phyloP scores from a whole-genome alignment of 2,113 vertebrate species.

The Pica pica region DNA sequence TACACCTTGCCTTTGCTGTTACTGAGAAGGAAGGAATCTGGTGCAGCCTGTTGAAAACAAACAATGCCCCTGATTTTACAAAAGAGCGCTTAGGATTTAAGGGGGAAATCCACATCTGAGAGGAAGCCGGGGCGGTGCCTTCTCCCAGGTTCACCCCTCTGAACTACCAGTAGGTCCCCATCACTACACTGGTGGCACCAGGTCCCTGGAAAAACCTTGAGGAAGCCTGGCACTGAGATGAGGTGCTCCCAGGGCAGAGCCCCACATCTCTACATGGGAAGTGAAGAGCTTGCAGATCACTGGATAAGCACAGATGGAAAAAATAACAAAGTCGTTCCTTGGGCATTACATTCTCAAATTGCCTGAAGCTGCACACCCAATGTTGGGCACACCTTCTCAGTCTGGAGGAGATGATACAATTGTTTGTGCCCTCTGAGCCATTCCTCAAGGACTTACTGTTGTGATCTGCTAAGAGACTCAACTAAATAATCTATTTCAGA shows the following conservation, averaged over 20 bases:
- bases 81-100: background rate
- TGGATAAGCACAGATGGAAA: background rate
- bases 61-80: background rate
- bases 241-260: background rate
- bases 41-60: background rate
- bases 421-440: background rate
- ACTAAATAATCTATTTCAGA: background rate
- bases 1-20: background rate
- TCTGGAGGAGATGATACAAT: background rate
- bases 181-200: rapidly evolving
- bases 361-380: background rate
- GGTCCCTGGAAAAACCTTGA: background rate
- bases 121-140: background rate
- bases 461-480: background rate
- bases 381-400: background rate
- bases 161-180: background rate
- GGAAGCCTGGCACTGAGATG: background rate
- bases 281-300: rapidly evolving
- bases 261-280: background rate
- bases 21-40: background rate
- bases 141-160: background rate
- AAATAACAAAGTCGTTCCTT: background rate
- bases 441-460: background rate
- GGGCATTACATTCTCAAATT: background rate
- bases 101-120: background rate